Evolutionary conservation across 2,888 invertebrate genomes (phyloP).

Genomic region (Noctuana brunneofusca): DNA sequence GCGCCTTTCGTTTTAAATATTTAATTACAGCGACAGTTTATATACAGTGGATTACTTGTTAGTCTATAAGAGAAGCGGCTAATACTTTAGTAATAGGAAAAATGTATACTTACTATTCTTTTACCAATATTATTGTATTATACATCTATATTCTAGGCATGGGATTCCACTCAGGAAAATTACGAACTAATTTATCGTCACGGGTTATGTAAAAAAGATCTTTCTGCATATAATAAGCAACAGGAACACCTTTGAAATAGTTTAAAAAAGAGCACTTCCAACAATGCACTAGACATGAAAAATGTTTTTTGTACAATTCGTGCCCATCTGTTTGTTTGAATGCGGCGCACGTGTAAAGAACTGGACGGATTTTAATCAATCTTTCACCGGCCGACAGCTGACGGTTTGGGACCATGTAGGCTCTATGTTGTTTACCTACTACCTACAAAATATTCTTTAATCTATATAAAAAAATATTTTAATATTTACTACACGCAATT

Average conservation of each 20-base stretch:
- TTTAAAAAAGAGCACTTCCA: conserved; percentile 9
- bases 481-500: no score
- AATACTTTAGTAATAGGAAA: neutral
- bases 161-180: no score
- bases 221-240: neutral
- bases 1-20: conserved; percentile 54
- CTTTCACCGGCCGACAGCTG: conserved; percentile 23
- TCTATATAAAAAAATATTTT: neutral
- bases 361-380: conserved; percentile 29
- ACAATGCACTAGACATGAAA: conserved; percentile 8
- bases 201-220: neutral
- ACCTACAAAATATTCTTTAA: neutral
- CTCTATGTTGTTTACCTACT: neutral
- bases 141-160: no score
- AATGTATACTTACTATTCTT: no score
- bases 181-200: neutral
- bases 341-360: conserved; percentile 22
- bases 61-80: neutral
- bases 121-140: no score
- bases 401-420: conserved; percentile 13
- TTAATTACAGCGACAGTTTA: conserved; percentile 52
- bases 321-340: conserved; percentile 18
- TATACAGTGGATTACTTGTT: neutral
- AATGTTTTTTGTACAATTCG: conserved; percentile 15
- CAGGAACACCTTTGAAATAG: neutral